phyloP scores from a whole-genome alignment of 2,113 vertebrate genomes.

The Phaethornis superciliosus region DNA sequence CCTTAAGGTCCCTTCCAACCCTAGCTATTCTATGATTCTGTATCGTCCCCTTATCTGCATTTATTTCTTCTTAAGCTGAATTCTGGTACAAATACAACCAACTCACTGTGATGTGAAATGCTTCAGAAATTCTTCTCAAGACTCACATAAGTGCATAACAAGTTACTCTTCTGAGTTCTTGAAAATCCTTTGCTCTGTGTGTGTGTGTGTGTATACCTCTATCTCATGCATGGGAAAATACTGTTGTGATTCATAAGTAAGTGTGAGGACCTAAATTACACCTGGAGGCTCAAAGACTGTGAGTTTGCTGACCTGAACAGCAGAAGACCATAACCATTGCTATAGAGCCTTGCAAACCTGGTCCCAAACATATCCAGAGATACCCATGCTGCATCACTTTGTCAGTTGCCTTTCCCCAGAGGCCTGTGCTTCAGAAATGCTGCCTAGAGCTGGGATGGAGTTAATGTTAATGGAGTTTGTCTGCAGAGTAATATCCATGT shows the following conservation, averaged over 20 bases:
- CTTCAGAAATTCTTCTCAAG: not conserved
- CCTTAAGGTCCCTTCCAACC: no score
- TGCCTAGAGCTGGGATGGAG: not conserved
- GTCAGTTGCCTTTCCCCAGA: not conserved
- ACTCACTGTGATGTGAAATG: not conserved
- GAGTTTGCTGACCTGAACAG: not conserved
- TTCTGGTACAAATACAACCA: not conserved
- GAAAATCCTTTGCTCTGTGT: not conserved
- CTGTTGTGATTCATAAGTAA: not conserved
- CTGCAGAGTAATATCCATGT: not conserved
- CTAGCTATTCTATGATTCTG: no score
- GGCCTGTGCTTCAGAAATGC: not conserved
- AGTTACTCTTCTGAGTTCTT: not conserved
- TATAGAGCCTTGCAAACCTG: not conserved
- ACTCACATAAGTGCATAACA: not conserved
- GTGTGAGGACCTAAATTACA: not conserved
- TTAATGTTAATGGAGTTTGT: not conserved
- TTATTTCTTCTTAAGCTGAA: not conserved
- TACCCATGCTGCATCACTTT: not conserved
- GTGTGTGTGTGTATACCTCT: not conserved
- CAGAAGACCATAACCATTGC: not conserved
- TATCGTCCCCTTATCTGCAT: not conserved
- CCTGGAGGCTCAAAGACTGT: not conserved
- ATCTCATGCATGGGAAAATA: not conserved
- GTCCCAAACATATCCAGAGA: not conserved